phyloP scores from a whole-genome alignment of 1,140 invertebrate species.

The Chironomus tepperi region DNA sequence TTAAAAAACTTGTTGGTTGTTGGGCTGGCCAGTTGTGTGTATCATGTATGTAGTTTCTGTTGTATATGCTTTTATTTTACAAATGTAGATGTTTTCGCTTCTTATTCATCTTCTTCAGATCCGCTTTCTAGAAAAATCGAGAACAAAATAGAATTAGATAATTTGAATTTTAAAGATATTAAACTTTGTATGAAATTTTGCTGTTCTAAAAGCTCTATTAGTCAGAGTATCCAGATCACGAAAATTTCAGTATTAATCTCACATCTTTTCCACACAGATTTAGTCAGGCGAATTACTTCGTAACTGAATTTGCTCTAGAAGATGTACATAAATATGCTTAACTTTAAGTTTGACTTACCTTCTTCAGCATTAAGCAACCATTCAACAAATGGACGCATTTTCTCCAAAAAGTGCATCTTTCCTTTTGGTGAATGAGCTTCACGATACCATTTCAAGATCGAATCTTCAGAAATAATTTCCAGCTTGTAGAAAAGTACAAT shows the following conservation, averaged over 20 bases:
- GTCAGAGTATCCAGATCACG: background rate
- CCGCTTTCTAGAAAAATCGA: background rate
- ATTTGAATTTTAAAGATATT: background rate
- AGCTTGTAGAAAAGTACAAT: conserved; percentile 91
- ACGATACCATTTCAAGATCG: conserved; percentile 89
- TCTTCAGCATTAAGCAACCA: conserved; percentile 96
- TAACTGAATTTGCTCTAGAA: conserved; percentile 13
- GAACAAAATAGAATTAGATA: too few relatives aligned
- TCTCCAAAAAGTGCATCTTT: conserved; percentile 93
- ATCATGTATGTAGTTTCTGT: background rate
- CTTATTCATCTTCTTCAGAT: conserved; percentile 20
- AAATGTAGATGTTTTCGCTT: background rate
- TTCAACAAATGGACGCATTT: conserved; percentile 95
- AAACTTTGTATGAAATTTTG: background rate
- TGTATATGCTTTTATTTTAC: background rate
- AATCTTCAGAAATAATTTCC: conserved; percentile 84
- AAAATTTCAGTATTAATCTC: background rate
- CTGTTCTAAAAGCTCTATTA: background rate
- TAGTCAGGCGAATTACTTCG: background rate
- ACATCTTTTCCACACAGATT: conserved; percentile 7
- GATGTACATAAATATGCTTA: background rate
- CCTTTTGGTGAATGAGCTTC: conserved; percentile 87
- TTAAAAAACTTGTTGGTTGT: background rate
- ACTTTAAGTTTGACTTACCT: conserved; percentile 41
- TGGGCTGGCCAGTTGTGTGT: background rate